Evolutionary conservation across 2,113 vertebrate genomes (phyloP).

Genomic region (Callaeas wilsoni): DNA sequence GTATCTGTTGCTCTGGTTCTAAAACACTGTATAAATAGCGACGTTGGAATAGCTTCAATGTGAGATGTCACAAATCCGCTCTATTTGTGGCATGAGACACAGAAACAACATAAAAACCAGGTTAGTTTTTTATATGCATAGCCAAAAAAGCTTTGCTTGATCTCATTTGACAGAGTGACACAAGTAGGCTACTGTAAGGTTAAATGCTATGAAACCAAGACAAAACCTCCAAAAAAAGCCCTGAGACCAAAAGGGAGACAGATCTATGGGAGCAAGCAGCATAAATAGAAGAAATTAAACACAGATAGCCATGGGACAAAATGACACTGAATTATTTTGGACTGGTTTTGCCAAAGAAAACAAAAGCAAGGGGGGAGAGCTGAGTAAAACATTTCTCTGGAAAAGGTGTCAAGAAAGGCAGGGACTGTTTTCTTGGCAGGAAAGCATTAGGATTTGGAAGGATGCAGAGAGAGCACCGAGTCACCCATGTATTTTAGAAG

Average conservation of each 20-base stretch:
- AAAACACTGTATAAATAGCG: background rate
- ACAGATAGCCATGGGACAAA: background rate
- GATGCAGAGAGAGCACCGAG: background rate
- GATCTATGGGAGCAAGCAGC: background rate
- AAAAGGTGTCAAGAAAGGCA: background rate
- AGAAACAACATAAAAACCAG: background rate
- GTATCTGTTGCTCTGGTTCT: background rate
- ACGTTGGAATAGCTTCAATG: background rate
- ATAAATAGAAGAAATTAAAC: background rate
- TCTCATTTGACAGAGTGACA: background rate
- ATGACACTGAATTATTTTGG: background rate
- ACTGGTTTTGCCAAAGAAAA: background rate
- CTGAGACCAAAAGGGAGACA: background rate
- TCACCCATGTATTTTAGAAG: background rate
- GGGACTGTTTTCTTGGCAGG: background rate
- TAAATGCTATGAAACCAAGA: background rate
- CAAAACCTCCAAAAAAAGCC: background rate
- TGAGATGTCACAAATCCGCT: background rate
- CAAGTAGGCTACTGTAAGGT: background rate
- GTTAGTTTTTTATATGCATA: slow-evolving; percentile 3
- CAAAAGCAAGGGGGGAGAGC: background rate
- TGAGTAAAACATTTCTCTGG: background rate
- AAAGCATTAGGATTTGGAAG: background rate
- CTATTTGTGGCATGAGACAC: background rate
- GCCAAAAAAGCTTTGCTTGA: background rate